A percentile compares a stretch with the other conserved stretches of the same genome.
Evolutionary conservation across 2,888 invertebrate species (phyloP).

Genomic region (Leistus spinibarbis): DNA sequence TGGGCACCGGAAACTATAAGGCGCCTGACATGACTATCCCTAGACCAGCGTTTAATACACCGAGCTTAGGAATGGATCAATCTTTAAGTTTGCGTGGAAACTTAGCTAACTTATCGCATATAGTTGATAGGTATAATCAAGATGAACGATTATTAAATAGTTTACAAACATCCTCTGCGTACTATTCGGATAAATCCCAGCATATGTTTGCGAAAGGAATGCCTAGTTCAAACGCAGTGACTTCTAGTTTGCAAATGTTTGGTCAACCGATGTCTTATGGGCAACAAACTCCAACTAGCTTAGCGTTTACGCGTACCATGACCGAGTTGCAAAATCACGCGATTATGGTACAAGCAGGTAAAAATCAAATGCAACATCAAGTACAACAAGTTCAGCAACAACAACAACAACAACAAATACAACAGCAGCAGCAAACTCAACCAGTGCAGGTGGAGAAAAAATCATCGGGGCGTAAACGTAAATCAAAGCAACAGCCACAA

Average conservation of each 20-base stretch:
- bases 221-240: slow-evolving; percentile 39
- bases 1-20: slow-evolving; percentile 13
- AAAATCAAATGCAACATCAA: slow-evolving; percentile 46
- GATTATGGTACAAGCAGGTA: slow-evolving; percentile 44
- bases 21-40: slow-evolving; percentile 50
- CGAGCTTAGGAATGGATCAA: slow-evolving; percentile 59
- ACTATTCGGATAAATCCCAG: slow-evolving; percentile 54
- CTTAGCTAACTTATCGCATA: slow-evolving; percentile 65
- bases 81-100: slow-evolving; percentile 58
- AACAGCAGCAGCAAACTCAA: slow-evolving; percentile 53
- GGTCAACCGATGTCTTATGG: slow-evolving; percentile 51
- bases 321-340: slow-evolving; percentile 49
- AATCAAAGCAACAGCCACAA: slow-evolving; percentile 49
- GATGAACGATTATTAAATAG: slow-evolving; percentile 64
- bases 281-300: slow-evolving; percentile 47
- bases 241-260: slow-evolving; percentile 52
- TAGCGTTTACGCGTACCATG: slow-evolving; percentile 50
- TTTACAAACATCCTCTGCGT: slow-evolving; percentile 58
- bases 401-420: slow-evolving; percentile 39
- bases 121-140: slow-evolving; percentile 64
- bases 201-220: slow-evolving; percentile 54
- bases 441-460: slow-evolving; percentile 49
- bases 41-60: slow-evolving; percentile 49
- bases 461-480: slow-evolving; percentile 54
- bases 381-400: slow-evolving; percentile 40